Evolutionary conservation across 2,113 vertebrate genomes (phyloP).

Genomic region (Fulmarus glacialis): DNA sequence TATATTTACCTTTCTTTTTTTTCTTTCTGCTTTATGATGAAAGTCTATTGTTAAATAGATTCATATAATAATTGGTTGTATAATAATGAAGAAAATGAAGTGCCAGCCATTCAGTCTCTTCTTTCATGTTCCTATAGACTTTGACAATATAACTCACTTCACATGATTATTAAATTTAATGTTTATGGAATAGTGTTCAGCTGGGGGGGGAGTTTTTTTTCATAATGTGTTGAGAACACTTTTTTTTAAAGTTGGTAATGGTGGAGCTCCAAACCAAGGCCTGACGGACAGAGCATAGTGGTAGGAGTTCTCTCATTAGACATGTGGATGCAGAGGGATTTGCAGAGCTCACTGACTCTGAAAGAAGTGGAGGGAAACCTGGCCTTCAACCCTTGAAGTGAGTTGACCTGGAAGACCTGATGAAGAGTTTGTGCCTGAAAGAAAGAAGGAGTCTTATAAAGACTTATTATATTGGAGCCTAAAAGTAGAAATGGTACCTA

Average conservation of each 20-base stretch:
- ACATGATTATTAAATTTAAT: neutral
- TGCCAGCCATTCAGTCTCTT: neutral
- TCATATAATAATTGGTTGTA: neutral
- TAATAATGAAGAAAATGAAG: neutral
- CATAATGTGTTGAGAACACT: rapidly evolving
- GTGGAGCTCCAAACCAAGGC: neutral
- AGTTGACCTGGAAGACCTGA: neutral
- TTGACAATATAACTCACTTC: neutral
- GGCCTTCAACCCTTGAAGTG: neutral
- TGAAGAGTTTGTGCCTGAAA: neutral
- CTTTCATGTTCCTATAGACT: neutral
- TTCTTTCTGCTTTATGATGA: neutral
- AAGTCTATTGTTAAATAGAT: neutral
- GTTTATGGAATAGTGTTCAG: neutral
- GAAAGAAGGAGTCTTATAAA: neutral
- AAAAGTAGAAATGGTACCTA: neutral
- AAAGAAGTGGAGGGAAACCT: neutral
- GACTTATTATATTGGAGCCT: rapidly evolving
- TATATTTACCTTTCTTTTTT: neutral
- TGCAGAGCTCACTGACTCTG: neutral
- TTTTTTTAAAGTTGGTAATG: neutral
- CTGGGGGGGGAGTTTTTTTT: neutral
- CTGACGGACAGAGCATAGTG: rapidly evolving
- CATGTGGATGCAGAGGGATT: neutral
- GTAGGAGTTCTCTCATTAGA: neutral